phyloP scores from a whole-genome alignment of 2,888 invertebrate species.

The Calliopum simillimum region DNA sequence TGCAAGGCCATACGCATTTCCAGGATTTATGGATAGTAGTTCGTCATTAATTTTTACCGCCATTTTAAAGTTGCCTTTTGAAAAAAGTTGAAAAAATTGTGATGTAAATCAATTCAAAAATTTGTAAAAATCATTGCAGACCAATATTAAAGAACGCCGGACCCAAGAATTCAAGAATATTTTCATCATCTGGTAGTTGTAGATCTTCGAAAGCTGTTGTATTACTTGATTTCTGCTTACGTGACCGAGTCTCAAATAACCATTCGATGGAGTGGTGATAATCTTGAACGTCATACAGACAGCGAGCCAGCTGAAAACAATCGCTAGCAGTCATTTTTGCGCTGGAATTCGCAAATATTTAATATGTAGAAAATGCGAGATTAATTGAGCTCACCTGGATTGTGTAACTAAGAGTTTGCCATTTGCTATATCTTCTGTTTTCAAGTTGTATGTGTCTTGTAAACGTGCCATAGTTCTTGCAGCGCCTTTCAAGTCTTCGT shows the following conservation, averaged over 20 bases:
- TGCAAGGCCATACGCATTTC: conserved; percentile 41
- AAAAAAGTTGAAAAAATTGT: neutral
- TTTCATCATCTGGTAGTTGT: neutral
- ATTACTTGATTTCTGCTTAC: neutral
- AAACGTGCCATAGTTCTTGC: conserved; percentile 89
- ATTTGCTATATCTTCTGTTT: conserved; percentile 82
- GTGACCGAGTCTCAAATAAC: conserved; percentile 49
- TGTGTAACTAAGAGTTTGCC: conserved; percentile 82
- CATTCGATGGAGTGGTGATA: conserved; percentile 51
- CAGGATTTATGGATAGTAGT: conserved; percentile 46
- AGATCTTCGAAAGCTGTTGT: too few relatives aligned
- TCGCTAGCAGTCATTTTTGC: conserved; percentile 50
- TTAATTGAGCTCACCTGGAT: conserved; percentile 75
- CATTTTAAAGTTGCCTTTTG: conserved; percentile 48
- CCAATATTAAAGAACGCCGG: conserved; percentile 36
- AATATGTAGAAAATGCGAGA: too few relatives aligned
- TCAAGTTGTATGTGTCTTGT: conserved; percentile 88
- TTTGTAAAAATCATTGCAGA: neutral
- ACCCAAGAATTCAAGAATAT: conserved; percentile 46
- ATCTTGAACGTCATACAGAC: conserved; percentile 40
- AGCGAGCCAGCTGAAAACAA: conserved; percentile 49
- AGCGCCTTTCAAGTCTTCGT: conserved; percentile 91
- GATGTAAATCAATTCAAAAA: neutral
- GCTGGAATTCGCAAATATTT: conserved; percentile 3
- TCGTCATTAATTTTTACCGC: conserved; percentile 51